Base-by-base conservation (phyloP, 2,113 vertebrate genomes). In the Takifugu bimaculatus region DNA sequence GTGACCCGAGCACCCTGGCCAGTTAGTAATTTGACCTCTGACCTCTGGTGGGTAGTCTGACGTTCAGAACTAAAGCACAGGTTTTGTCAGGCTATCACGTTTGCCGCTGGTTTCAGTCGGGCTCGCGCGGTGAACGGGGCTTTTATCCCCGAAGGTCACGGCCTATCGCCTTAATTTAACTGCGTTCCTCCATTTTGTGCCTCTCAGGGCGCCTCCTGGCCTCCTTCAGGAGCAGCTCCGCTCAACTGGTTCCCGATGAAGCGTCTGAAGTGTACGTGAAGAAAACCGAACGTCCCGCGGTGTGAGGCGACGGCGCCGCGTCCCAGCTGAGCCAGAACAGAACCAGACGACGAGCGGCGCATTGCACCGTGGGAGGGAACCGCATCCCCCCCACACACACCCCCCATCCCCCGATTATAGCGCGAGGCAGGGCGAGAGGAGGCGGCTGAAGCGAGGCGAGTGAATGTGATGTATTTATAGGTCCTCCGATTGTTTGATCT, bases 221-320 rank as follows among this genome's bases (percentile, higher is more conserved):
- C 70, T 92, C 82, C 0, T 95, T 95, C 85, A 90, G 85, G 75
- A 92, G 90, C 79, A 84, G 89, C 72, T 89, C 87, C 68, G 82
- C 86, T 70, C 89, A 91, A 73, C 85, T 95, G 81, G 83, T 93
- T 77, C 90, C 92, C 43, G 92, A 94, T 74, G 82, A 82, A 53
- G 87, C 88, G 0, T 88, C 91, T 1, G 85, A 91, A 57, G 87
- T 94, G 73, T 95, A 94, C 7, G 80, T 95, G 84, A 94, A 91
- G 85, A 91, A 73, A 79, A 81, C 71, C 0, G 80, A 87, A 85
- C 63, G 78, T 55, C 44, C 80, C 6, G 20, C 60, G 0, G 74
- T 66, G 65, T 87, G 81, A 88, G 2, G 3, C n/a, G 1, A 28
- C 28, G 60, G 60, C 28, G 5, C 10, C 44, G 12, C 27, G 1